Evolutionary conservation across 2,797 vertebrate species (phyloP).

Genomic region (Forpus xanthops): DNA sequence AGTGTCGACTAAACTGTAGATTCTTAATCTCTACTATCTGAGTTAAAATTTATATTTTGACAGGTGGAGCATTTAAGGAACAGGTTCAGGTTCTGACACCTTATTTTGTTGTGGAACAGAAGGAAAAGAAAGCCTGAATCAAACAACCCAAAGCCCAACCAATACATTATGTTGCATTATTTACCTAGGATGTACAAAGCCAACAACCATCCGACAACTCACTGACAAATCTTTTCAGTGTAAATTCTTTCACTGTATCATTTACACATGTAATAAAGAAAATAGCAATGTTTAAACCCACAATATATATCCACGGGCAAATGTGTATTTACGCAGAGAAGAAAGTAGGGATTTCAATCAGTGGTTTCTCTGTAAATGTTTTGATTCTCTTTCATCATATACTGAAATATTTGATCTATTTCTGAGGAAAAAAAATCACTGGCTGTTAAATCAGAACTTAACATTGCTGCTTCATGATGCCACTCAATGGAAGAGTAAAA

Average conservation of each 20-base stretch:
- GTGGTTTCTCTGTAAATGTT: neutral
- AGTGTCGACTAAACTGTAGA: neutral
- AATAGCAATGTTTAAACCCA: neutral
- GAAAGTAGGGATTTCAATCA: neutral
- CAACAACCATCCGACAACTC: neutral
- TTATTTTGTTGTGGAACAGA: neutral
- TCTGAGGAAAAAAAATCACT: neutral
- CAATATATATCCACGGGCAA: rapidly evolving
- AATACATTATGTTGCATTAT: neutral
- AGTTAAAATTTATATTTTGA: neutral
- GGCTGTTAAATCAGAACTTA: neutral
- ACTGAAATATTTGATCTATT: neutral
- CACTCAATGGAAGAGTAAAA: neutral
- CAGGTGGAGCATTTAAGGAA: neutral
- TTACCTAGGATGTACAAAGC: neutral
- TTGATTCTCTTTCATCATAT: neutral
- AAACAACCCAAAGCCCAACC: neutral
- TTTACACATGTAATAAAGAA: neutral
- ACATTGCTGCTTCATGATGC: neutral
- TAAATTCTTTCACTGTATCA: neutral
- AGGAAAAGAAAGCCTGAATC: rapidly evolving
- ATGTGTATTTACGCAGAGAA: neutral
- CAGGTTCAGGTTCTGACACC: neutral
- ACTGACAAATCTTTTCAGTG: neutral
- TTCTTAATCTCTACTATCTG: neutral